These are phyloP conservation scores for Drosophila funebris DNA, from an alignment of 1,140 invertebrate species.

Conservation along the genomic window DNA sequence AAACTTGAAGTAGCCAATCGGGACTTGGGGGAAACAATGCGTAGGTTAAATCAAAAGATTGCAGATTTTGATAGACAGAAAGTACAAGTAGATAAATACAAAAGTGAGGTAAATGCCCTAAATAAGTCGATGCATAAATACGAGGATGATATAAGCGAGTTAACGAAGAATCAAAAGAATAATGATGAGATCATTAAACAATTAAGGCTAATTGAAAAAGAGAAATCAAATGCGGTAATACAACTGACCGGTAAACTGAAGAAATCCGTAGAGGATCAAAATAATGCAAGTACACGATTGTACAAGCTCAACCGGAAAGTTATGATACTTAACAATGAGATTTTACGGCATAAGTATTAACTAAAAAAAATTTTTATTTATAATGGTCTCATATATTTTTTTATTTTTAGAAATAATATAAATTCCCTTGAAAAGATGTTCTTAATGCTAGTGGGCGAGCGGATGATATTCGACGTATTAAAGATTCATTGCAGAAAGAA, in stretches of 20 bases:
- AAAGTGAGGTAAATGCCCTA: constrained; percentile 45
- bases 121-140: constrained; percentile 48
- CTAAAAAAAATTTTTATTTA: background rate
- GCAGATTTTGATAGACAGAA: constrained; percentile 55
- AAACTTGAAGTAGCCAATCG: constrained; percentile 40
- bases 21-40: constrained; percentile 41
- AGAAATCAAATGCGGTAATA: constrained; percentile 40
- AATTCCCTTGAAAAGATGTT: constrained; percentile 63
- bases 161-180: constrained; percentile 45
- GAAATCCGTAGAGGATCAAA: constrained; percentile 46
- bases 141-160: constrained; percentile 52
- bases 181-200: constrained; percentile 58
- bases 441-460: constrained; percentile 52
- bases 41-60: constrained; percentile 41
- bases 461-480: constrained; percentile 58
- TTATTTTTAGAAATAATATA: constrained; percentile 43
- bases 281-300: constrained; percentile 29
- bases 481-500: constrained; percentile 60
- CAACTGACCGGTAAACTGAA: constrained; percentile 38
- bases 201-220: constrained; percentile 47
- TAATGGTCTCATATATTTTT: background rate
- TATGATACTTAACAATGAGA: constrained; percentile 44
- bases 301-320: constrained; percentile 50
- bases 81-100: constrained; percentile 53
- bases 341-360: constrained; percentile 45